Base-by-base conservation (phyloP, 2,888 invertebrate genomes). In the Cataglyphis cursor region DNA sequence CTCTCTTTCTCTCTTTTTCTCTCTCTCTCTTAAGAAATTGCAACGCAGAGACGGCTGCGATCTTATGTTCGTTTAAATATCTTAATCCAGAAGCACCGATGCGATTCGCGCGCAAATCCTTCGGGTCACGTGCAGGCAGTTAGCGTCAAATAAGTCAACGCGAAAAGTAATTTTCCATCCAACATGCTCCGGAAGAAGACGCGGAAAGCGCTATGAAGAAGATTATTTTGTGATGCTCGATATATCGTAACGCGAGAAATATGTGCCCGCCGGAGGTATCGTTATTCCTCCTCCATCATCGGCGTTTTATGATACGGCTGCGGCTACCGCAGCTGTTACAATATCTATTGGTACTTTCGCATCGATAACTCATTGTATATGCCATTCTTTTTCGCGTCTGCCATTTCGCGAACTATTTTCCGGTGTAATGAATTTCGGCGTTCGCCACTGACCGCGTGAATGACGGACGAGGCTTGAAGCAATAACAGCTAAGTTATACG, bases 71-170 rank as follows among this genome's bases (percentile, higher is more conserved):
- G 82, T 81, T 90, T 89, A 89, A 88, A 90, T 84, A 74, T 82
- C 85, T 87, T 89, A 87, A 90, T 90, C 90, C 86, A 44, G 72
- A 85, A 86, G 83, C 81, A 73, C 64, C 82, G 68, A 87, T 84
- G 85, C 74, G 85, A 90, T 89, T 83, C 74, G 72, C 68, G 83
- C 76, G 82, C 68, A 85, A 84, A 86, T 89, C 70, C 83, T 66
- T 12, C 15, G 74, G 66, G 48, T 75, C 68, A 82, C 65, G 73
- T 66, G 61, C 80, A 44, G 51, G 35, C 68, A 59, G 59, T 82
- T 61, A 76, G 24, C 68, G 61, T 74, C 72, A 59, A 15, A 64
- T 61, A 72, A 48, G 64, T 62, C 68, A 31, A 21, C 28, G 31
- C 48, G 81, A 85, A 84, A 85, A 81, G 38, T 82, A 83, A 84